Evolutionary conservation across 2,888 invertebrate species (phyloP), one percentile per base, ranked within the genome.

Genomic region (Calameuta idolon): DNA sequence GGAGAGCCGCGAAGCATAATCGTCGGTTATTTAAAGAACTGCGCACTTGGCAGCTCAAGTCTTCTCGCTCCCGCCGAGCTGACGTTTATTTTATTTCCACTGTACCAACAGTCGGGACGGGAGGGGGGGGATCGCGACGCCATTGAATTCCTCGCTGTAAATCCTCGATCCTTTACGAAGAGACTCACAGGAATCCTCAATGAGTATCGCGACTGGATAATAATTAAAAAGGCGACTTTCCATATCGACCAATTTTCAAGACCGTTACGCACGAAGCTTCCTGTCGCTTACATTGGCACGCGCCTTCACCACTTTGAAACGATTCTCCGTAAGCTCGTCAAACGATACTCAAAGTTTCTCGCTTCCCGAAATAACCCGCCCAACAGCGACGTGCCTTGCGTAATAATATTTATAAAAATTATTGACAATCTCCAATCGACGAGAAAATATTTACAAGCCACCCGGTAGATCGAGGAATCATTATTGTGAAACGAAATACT

Each of bases 11-110:
- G 71, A 71, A 31, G 71, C 34, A 31, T 12, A 71, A 71, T 71
- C 71, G 55, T 23, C 4, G 71, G 31, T 71, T 71, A 71, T 71
- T 71, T 71, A 31, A 34, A 71, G 71, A 71, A 33, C 33, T 71
- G 71, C 71, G 71, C 71, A 71, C 71, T 71, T 71, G 71, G 71
- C 71, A 31, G 34, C 71, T n/a, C 9, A 12, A 31, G 31, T 71
- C 55, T 55, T 23, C 15, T 40, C 55, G 55, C 2, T 55, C 55
- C 55, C 55, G 55, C 2, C 55, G 23, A 55, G 55, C 55, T 23
- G 23, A 55, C 23, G 23, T 55, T 55, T 55, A 55, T 55, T 55
- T 55, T 55, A 55, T 55, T 55, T 55, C 55, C 23, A 55, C 23
- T 23, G 9, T 55, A 55, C 23, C 55, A 4, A 23, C 40, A 5